phyloP scores from a whole-genome alignment of 2,888 invertebrate genomes.

The Smittia aterrima region DNA sequence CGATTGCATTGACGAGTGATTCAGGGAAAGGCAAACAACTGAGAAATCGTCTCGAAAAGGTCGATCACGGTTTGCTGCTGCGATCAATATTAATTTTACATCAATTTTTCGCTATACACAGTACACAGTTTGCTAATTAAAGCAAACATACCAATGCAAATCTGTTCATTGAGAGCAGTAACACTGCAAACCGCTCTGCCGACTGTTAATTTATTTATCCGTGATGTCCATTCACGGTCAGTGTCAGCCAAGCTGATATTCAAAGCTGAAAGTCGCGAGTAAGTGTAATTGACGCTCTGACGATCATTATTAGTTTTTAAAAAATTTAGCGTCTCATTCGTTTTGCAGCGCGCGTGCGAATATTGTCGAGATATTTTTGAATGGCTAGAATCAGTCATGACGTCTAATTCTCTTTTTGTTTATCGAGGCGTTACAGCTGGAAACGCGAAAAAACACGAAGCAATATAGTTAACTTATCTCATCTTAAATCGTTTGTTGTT shows the following conservation, averaged over 20 bases:
- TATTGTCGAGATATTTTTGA: no score
- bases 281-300: background rate
- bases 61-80: no score
- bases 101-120: no score
- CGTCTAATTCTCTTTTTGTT: background rate
- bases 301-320: slow-evolving; percentile 1
- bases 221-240: background rate
- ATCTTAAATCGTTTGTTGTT: no score
- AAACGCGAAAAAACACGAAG: background rate
- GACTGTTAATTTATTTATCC: background rate
- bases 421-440: background rate
- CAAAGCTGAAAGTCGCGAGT: background rate
- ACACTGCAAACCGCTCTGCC: no score
- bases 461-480: background rate
- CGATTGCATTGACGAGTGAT: no score
- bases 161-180: no score
- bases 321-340: background rate
- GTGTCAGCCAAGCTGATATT: background rate
- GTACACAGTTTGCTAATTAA: no score
- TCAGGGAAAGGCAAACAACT: no score
- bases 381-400: slow-evolving; percentile 1
- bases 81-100: no score
- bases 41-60: no score
- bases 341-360: background rate
- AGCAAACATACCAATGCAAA: no score